Conservation (phyloP, 2,797 vertebrate genomes). For the Percopsis omiscomaycus region DNA sequence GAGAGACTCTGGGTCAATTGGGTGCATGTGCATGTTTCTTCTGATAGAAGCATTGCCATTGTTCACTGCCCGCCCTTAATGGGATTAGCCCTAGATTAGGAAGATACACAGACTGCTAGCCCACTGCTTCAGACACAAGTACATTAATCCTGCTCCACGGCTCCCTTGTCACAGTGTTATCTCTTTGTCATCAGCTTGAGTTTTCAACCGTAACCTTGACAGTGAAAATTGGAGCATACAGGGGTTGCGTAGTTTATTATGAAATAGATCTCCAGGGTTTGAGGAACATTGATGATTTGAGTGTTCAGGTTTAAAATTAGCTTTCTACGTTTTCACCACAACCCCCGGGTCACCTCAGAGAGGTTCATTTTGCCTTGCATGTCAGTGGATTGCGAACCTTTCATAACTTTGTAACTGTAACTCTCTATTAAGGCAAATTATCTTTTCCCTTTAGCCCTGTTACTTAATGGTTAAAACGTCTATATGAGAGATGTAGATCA, state of each 20-base stretch:
- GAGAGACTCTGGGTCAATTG: not conserved
- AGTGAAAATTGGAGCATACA: not conserved
- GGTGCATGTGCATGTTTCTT: too few relatives aligned
- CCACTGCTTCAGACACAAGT: slow-evolving; percentile 28
- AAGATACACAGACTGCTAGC: slow-evolving; percentile 32
- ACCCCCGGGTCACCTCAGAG: not conserved
- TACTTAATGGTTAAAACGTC: too few relatives aligned
- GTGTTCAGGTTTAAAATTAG: not conserved
- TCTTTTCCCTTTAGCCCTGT: too few relatives aligned
- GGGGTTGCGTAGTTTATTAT: not conserved
- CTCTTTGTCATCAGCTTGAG: slow-evolving; percentile 1
- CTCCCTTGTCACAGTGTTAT: slow-evolving; percentile 17
- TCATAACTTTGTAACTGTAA: too few relatives aligned
- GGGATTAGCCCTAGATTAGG: slow-evolving; percentile 70
- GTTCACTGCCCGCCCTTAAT: slow-evolving; percentile 53
- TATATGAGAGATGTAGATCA: not conserved
- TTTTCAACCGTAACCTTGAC: not conserved
- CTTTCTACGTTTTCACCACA: not conserved
- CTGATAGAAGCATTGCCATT: slow-evolving; percentile 17
- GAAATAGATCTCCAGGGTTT: not conserved
- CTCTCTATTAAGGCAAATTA: too few relatives aligned
- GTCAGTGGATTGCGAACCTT: too few relatives aligned
- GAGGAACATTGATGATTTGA: not conserved
- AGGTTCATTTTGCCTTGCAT: too few relatives aligned
- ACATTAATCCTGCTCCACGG: slow-evolving; percentile 28